These are phyloP conservation scores for Sciurus niger DNA, from an alignment of 2,113 vertebrate genomes.

Conservation along the genomic window DNA sequence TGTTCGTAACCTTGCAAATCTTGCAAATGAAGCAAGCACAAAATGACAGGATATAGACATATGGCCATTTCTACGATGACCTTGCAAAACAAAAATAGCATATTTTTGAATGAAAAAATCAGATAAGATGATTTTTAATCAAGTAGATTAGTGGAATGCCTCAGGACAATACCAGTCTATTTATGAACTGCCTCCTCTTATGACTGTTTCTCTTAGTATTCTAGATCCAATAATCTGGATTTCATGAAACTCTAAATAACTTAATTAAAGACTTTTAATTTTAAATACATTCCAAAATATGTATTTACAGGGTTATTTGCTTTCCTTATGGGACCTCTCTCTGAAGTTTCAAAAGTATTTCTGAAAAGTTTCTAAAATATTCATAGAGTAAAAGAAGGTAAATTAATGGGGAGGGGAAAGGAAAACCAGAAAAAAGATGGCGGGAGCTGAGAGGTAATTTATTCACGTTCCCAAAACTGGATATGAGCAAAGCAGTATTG, in stretches of 20 bases:
- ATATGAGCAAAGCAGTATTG: not conserved
- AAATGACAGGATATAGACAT: not conserved
- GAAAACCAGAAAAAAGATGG: not conserved
- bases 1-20: slow-evolving; percentile 24
- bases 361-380: not conserved
- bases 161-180: not conserved
- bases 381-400: not conserved
- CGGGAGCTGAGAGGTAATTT: not conserved
- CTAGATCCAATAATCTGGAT: not conserved
- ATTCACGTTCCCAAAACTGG: accelerated
- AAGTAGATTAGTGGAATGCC: not conserved
- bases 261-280: not conserved
- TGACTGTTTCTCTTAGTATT: not conserved
- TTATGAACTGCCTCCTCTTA: not conserved
- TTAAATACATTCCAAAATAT: slow-evolving; percentile 25
- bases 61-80: slow-evolving; percentile 15
- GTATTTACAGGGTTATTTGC: not conserved
- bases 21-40: slow-evolving; percentile 47
- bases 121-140: slow-evolving; percentile 53
- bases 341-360: not conserved
- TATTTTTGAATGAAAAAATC: slow-evolving; percentile 46
- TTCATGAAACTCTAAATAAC: not conserved
- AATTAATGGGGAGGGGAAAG: not conserved
- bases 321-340: not conserved
- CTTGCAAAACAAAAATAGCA: slow-evolving; percentile 31